phyloP scores from a whole-genome alignment of 1,140 invertebrate species.

The Sinella curviseta region DNA sequence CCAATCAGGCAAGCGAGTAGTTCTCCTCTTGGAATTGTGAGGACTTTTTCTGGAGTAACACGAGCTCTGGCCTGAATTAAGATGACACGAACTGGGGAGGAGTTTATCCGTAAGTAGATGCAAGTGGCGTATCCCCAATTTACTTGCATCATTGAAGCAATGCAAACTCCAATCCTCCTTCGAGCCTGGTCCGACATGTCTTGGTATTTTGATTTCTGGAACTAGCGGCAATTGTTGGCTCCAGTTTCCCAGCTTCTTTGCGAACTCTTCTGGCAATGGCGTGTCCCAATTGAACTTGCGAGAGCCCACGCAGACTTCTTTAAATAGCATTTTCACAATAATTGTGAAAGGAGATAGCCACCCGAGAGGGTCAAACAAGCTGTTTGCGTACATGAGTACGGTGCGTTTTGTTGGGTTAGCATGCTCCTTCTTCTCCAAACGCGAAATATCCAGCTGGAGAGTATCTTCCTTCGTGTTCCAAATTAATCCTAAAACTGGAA shows the following conservation, averaged over 20 bases:
- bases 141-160: not conserved
- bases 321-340: constrained; percentile 49
- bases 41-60: too few species aligned
- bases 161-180: not conserved
- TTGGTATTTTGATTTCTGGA: not conserved
- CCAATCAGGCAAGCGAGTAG: not conserved
- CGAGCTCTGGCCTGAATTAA: too few species aligned
- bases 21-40: not conserved
- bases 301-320: constrained; percentile 48
- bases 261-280: constrained; percentile 32
- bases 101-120: not conserved
- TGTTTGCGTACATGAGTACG: constrained; percentile 44
- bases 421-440: constrained; percentile 26
- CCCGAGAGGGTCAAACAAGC: constrained; percentile 53
- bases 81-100: not conserved
- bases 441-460: not conserved
- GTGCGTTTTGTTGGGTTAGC: constrained; percentile 49
- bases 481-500: not conserved
- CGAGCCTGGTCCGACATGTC: not conserved
- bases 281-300: constrained; percentile 51
- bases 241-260: constrained; percentile 29
- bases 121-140: not conserved
- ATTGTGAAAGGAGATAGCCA: constrained; percentile 50
- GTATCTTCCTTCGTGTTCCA: constrained; percentile 11
- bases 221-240: not conserved